Conservation (phyloP, 2,888 invertebrate genomes). For the Eucriotettix oculatus region DNA sequence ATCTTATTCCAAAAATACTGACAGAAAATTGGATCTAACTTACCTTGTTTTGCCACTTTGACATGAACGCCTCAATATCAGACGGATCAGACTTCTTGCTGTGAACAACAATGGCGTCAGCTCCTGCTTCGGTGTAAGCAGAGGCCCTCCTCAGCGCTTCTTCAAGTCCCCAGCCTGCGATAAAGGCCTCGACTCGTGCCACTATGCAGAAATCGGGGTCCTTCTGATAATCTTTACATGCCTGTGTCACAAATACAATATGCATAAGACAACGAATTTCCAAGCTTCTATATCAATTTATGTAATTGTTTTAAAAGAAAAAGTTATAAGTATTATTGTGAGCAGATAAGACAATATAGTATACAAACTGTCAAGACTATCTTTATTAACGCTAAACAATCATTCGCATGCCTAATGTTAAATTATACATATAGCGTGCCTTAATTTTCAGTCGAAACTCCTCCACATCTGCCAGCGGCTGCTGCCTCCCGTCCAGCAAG, state of each 20-base stretch:
- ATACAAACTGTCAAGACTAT: too few relatives aligned
- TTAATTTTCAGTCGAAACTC: constrained; percentile 29
- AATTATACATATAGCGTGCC: constrained; percentile 15
- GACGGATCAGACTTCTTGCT: constrained; percentile 26
- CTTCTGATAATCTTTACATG: constrained; percentile 26
- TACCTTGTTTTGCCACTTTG: constrained; percentile 27
- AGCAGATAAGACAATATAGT: too few relatives aligned
- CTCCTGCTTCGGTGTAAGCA: constrained; percentile 21
- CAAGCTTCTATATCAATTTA: too few relatives aligned
- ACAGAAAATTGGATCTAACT: too few relatives aligned
- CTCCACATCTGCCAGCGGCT: constrained; percentile 26
- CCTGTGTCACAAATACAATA: constrained; percentile 16
- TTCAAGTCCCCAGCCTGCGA: constrained; percentile 20
- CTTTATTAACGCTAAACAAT: too few relatives aligned
- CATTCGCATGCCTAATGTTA: too few relatives aligned
- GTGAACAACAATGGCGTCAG: constrained; percentile 29
- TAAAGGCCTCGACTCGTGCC: constrained; percentile 27
- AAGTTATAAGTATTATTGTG: too few relatives aligned
- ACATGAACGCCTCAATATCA: constrained; percentile 28
- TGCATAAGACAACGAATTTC: neutral
- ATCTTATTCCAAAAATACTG: too few relatives aligned
- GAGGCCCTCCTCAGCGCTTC: constrained; percentile 20
- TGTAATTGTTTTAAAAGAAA: too few relatives aligned
- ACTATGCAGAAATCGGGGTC: constrained; percentile 29
- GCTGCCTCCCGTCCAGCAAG: constrained; percentile 24